Percentiles rank a stretch among this genome's conserved stretches.
phyloP scores from a whole-genome alignment of 2,113 vertebrate species.

The Alexandromys fortis region DNA sequence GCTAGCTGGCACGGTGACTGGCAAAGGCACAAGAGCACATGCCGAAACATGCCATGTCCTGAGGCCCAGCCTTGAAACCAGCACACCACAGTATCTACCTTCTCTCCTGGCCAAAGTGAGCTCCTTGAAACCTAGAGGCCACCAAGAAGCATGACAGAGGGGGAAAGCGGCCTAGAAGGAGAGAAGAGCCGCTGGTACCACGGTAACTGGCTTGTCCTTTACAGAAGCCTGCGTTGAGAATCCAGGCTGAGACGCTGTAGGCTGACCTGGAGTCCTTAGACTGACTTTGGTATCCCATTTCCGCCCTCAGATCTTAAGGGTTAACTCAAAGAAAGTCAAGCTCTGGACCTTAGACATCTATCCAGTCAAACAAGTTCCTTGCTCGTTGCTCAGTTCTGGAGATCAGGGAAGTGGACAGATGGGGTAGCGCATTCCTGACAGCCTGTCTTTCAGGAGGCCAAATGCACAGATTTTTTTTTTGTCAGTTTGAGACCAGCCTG shows the following conservation, averaged over 20 bases:
- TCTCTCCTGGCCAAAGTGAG: not conserved
- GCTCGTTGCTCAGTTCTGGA: not conserved
- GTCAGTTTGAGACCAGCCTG: not conserved
- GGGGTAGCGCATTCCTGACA: not conserved
- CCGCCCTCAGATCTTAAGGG: not conserved
- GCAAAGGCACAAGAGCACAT: not conserved
- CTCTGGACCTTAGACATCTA: not conserved
- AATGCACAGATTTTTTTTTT: not conserved
- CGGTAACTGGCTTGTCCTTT: not conserved
- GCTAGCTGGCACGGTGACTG: accelerated
- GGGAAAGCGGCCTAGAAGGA: not conserved
- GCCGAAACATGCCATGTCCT: accelerated
- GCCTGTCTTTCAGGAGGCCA: not conserved
- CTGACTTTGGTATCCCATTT: not conserved
- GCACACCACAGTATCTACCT: accelerated
- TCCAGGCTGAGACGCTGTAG: not conserved
- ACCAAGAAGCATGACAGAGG: not conserved
- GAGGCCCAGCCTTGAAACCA: not conserved
- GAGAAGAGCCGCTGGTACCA: accelerated
- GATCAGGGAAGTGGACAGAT: not conserved
- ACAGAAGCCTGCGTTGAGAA: not conserved
- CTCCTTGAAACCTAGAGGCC: not conserved
- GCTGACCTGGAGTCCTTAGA: not conserved
- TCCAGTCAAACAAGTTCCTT: not conserved
- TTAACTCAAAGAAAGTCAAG: not conserved